These are phyloP conservation scores for Sitta carolinensis DNA, from an alignment of 2,797 vertebrate species.

Conservation along the genomic window DNA sequence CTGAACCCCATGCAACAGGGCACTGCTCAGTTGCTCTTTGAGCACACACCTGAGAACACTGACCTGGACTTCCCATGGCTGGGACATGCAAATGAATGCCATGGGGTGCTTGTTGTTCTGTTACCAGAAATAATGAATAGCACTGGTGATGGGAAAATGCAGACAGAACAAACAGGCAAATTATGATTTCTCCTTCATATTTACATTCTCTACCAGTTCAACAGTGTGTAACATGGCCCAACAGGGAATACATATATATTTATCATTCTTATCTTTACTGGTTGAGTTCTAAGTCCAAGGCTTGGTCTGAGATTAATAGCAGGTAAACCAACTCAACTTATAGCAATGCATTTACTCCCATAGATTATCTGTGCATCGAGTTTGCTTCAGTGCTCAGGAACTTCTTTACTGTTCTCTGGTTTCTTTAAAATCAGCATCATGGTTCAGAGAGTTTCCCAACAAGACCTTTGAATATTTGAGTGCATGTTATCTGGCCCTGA, in stretches of 20 bases:
- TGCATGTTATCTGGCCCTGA: neutral
- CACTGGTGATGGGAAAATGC: neutral
- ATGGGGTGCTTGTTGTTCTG: accelerated
- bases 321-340: neutral
- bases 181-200: neutral
- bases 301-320: neutral
- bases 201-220: neutral
- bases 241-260: neutral
- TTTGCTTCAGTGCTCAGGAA: neutral
- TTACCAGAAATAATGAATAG: neutral
- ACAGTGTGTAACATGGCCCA: neutral
- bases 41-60: neutral
- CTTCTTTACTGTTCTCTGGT: neutral
- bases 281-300: neutral
- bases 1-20: neutral
- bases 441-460: neutral
- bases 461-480: neutral
- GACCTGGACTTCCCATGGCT: accelerated
- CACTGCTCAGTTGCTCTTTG: neutral
- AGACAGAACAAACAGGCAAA: neutral
- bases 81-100: neutral
- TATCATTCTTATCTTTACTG: neutral
- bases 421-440: neutral
- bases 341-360: neutral
- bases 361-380: neutral